Percentiles rank a stretch among this genome's conserved stretches.
Conservation (phyloP, 2,113 vertebrate genomes). For the Rhea pennata region DNA sequence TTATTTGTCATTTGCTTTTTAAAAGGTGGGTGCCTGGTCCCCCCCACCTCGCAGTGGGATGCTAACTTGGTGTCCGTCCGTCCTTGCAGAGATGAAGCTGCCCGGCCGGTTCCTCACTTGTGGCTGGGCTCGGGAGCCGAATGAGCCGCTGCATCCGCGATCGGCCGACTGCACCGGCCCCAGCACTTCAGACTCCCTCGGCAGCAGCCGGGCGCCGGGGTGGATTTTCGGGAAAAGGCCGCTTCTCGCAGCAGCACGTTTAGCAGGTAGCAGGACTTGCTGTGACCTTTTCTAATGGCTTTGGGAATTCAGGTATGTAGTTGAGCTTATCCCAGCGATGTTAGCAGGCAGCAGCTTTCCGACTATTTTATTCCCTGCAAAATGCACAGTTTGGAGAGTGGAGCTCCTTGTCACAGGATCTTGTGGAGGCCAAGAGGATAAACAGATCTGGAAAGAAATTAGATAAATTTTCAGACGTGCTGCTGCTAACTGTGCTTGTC, state of each 20-base stretch:
- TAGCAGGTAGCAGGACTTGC: neutral
- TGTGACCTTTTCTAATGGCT: too few relatives aligned
- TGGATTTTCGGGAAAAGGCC: neutral
- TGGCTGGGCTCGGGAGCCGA: neutral
- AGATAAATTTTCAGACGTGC: neutral
- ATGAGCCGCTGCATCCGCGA: neutral
- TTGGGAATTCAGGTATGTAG: neutral
- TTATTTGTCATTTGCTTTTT: neutral
- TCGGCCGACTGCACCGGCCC: too few relatives aligned
- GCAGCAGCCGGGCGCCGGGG: neutral
- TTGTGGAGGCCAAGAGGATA: neutral
- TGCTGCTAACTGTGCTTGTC: neutral
- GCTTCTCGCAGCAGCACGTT: neutral
- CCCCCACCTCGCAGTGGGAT: accelerated
- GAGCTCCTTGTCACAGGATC: neutral
- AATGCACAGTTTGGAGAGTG: neutral
- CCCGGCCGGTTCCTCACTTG: neutral
- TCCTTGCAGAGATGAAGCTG: conserved; percentile 35
- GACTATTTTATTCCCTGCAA: neutral
- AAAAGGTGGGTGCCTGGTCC: neutral
- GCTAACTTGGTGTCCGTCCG: neutral
- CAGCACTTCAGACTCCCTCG: too few relatives aligned
- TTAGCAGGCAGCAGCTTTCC: conserved; percentile 24
- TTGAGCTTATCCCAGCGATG: neutral
- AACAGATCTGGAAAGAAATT: neutral